Conservation (phyloP, 2,888 invertebrate species). For the Unio delphinus region DNA sequence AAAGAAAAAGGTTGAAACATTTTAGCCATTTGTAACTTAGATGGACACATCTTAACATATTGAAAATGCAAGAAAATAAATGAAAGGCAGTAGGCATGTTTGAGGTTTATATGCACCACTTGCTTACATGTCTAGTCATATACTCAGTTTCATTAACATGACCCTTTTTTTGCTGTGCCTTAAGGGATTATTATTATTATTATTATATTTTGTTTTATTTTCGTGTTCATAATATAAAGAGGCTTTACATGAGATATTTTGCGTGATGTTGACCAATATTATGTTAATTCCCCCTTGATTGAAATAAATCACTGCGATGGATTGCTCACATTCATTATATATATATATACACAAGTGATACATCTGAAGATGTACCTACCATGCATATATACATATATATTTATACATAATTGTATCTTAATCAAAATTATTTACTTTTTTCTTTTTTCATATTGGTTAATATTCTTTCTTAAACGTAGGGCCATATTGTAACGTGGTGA, state of each 20-base stretch:
- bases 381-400: constrained; percentile 40
- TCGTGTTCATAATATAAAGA: constrained; percentile 57
- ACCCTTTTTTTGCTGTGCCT: constrained; percentile 64
- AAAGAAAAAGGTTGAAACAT: no score
- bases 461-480: constrained; percentile 34
- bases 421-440: constrained; percentile 40
- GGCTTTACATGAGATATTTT: constrained; percentile 62
- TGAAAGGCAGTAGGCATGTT: no score
- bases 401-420: constrained; percentile 40
- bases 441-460: constrained; percentile 44
- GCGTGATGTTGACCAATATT: constrained; percentile 56
- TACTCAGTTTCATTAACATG: constrained; percentile 60
- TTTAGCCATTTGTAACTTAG: no score
- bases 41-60: no score
- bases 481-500: constrained; percentile 6
- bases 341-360: constrained; percentile 9
- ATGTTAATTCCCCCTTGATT: constrained; percentile 16
- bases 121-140: constrained; percentile 51
- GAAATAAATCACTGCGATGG: constrained; percentile 17
- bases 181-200: constrained; percentile 56
- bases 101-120: constrained; percentile 24
- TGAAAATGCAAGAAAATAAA: no score
- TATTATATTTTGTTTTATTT: constrained; percentile 51
- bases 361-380: constrained; percentile 24
- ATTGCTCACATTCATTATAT: constrained; percentile 34